Conservation (phyloP, 2,888 invertebrate genomes). For the Blomia tropicalis region DNA sequence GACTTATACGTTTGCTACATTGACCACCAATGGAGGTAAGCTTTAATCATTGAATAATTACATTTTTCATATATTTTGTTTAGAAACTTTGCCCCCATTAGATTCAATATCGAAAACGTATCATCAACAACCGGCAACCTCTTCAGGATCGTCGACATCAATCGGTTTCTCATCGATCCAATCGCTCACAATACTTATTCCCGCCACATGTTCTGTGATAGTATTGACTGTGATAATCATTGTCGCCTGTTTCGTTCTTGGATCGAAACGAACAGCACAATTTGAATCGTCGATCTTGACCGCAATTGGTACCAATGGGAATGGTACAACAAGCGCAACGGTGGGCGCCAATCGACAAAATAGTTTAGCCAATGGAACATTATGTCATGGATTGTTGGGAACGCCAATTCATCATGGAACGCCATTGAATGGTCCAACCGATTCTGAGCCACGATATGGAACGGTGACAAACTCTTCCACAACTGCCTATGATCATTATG, state of each 20-base stretch:
- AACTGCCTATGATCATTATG: not conserved
- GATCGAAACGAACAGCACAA: slow-evolving; percentile 4
- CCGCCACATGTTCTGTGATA: slow-evolving; percentile 29
- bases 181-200: slow-evolving; percentile 29
- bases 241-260: slow-evolving; percentile 13
- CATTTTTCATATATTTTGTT: too few species aligned
- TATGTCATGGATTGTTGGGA: not conserved
- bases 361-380: slow-evolving; percentile 12
- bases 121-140: not conserved
- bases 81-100: too few species aligned
- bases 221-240: slow-evolving; percentile 26
- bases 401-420: not conserved
- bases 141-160: not conserved
- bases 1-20: slow-evolving; percentile 36
- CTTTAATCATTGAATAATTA: not conserved
- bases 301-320: not conserved
- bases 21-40: slow-evolving; percentile 25
- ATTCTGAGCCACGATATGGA: slow-evolving; percentile 3
- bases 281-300: slow-evolving; percentile 1
- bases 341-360: not conserved
- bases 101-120: not conserved
- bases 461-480: not conserved
- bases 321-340: not conserved
- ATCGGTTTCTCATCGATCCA: not conserved
- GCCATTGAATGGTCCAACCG: not conserved